Base-by-base conservation (phyloP, 2,888 invertebrate genomes). In the Clepsis dumicolana region DNA sequence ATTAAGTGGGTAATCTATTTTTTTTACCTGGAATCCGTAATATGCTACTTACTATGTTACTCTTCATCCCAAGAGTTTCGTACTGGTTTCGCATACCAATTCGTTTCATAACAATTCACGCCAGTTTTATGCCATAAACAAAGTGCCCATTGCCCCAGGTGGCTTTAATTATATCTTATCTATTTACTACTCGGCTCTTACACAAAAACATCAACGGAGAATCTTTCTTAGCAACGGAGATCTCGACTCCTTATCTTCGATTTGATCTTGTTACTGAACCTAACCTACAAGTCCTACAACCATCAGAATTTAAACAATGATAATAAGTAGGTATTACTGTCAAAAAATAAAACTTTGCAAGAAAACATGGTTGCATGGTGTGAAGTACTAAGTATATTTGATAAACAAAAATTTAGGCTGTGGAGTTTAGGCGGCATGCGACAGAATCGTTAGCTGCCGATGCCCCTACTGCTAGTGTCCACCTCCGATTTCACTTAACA, bases 401-500 rank as follows among this genome's bases (percentile, higher is more conserved):
- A 81, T 81, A 80, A 81, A 80, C 82, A 81, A 83, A 83, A 79
- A 82, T 83, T 74, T 74, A 77, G 77, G 27, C 59, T 41, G 77
- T 75, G 77, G 71, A 70, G 77, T 54, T 25, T 74, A 67, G 69
- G 72, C 82, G 70, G 87, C 91, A 91, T 91, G 90, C 90, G 78
- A 90, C 80, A 73, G 71, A 72, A 85, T 90, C 90, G 83, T 91
- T 91, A 91, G 82, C 76, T 75, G 72, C 72, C 79, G 50, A 53
- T 60, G 53, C 16, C 24, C 29, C 29, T 25, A 73, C 80, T 41
- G 74, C 80, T 87, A 85, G 88, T 87, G 85, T 77, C 80, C 82
- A 84, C 82, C 79, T 83, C 82, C 79, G 78, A 83, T 84, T 79
- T 82, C 88, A 87, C 87, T 89, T 88, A 89, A 87, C 86, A 87